Evolutionary conservation across 2,888 invertebrate genomes (phyloP).

Genomic region (Zonitis immaculata): DNA sequence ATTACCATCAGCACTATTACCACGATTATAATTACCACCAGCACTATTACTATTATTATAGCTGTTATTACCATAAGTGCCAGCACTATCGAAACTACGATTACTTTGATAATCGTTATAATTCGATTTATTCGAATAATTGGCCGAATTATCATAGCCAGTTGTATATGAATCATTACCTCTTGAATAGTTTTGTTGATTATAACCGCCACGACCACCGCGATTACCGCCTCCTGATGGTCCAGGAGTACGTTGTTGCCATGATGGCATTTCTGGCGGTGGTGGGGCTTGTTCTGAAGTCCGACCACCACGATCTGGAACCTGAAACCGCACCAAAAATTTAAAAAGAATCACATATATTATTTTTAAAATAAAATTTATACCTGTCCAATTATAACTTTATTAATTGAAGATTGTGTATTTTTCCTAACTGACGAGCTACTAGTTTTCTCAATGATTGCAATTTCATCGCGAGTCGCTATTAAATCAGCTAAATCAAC

Average conservation of each 20-base stretch:
- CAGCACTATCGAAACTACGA: constrained; percentile 6
- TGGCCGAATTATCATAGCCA: constrained; percentile 19
- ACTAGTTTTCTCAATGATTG: constrained; percentile 89
- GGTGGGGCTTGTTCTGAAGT: constrained; percentile 88
- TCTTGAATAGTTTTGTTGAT: constrained; percentile 17
- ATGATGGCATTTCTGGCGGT: constrained; percentile 96
- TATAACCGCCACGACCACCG: constrained; percentile 39
- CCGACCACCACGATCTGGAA: constrained; percentile 92
- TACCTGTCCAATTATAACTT: constrained; percentile 81
- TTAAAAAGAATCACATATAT: not conserved
- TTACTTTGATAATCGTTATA: constrained; percentile 9
- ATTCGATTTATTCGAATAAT: constrained; percentile 12
- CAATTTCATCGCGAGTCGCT: constrained; percentile 77
- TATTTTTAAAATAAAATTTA: not conserved
- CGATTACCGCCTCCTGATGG: constrained; percentile 50
- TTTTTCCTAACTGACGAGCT: constrained; percentile 79
- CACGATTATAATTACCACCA: not conserved
- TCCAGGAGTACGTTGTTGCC: constrained; percentile 67
- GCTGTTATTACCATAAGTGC: not conserved
- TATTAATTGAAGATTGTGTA: constrained; percentile 78
- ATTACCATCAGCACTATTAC: constrained; percentile 3
- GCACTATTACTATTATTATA: not conserved
- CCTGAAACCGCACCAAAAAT: constrained; percentile 50
- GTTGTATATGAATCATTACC: constrained; percentile 17
- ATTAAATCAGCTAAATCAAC: constrained; percentile 74